These are phyloP conservation scores for Papio anubis DNA, from an alignment of 2,113 vertebrate species.

Conservation along the genomic window DNA sequence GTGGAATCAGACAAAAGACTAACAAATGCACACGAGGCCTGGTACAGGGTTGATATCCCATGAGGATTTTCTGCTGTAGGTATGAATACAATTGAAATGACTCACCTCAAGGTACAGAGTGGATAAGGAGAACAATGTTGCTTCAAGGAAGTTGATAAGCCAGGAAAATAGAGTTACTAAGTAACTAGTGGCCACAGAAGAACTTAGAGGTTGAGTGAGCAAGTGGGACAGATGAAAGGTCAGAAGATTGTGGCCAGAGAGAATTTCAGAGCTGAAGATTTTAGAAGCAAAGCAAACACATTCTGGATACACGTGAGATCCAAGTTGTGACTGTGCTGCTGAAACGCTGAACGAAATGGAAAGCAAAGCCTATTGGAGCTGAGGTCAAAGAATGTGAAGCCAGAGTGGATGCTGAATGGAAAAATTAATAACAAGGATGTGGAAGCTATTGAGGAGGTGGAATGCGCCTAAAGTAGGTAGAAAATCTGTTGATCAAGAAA, in stretches of 20 bases:
- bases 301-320: neutral
- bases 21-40: neutral
- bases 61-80: neutral
- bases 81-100: constrained; percentile 29
- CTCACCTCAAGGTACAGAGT: neutral
- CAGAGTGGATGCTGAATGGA: neutral
- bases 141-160: constrained; percentile 53
- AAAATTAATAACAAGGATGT: neutral
- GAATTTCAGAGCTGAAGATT: constrained; percentile 36
- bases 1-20: neutral
- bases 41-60: neutral
- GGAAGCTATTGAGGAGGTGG: neutral
- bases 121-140: neutral
- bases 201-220: constrained; percentile 51
- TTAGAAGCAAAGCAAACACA: neutral
- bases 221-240: constrained; percentile 38
- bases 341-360: neutral
- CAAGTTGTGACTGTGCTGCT: neutral
- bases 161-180: constrained; percentile 62
- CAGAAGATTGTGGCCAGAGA: constrained; percentile 31
- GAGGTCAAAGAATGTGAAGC: neutral
- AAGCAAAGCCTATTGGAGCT: neutral
- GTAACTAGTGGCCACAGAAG: constrained; percentile 44
- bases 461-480: constrained; percentile 24
- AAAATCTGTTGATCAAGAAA: neutral